Percentiles rank a stretch among this genome's conserved stretches.
Conservation (phyloP, 2,888 invertebrate species). For the Thymelicus sylvestris region DNA sequence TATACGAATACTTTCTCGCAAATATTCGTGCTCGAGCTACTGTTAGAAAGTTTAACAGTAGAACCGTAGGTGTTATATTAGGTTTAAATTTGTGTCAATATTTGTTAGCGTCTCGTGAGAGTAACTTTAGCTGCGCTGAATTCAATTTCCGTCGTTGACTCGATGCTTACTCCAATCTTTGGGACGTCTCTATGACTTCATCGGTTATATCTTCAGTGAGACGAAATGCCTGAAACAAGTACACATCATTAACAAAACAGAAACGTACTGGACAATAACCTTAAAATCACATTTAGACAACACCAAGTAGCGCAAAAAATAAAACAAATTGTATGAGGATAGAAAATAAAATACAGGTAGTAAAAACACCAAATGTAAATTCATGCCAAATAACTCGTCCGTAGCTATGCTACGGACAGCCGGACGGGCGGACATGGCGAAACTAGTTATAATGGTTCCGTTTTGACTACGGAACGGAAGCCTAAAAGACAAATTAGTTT, state of each 20-base stretch:
- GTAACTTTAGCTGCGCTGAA: background rate
- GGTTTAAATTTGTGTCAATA: too few species aligned
- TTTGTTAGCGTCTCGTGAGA: background rate
- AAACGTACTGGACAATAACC: background rate
- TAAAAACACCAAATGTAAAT: too few species aligned
- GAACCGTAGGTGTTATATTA: background rate
- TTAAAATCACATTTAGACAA: background rate
- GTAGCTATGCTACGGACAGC: too few species aligned
- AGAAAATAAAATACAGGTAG: too few species aligned
- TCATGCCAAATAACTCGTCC: too few species aligned
- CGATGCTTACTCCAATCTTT: background rate
- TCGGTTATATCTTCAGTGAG: constrained; percentile 48
- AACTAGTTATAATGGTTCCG: too few species aligned
- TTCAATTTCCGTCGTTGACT: background rate
- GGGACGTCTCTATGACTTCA: background rate
- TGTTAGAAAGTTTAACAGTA: too few species aligned
- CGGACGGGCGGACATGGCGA: too few species aligned
- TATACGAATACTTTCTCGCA: too few species aligned
- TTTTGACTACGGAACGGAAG: too few species aligned
- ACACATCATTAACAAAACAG: background rate
- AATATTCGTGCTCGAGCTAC: too few species aligned
- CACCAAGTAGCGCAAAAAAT: constrained; percentile 7
- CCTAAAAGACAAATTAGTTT: too few species aligned
- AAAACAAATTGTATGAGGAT: background rate
- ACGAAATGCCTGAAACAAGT: constrained; percentile 59